phyloP scores from a whole-genome alignment of 1,140 invertebrate species.

The Papilio glaucus region DNA sequence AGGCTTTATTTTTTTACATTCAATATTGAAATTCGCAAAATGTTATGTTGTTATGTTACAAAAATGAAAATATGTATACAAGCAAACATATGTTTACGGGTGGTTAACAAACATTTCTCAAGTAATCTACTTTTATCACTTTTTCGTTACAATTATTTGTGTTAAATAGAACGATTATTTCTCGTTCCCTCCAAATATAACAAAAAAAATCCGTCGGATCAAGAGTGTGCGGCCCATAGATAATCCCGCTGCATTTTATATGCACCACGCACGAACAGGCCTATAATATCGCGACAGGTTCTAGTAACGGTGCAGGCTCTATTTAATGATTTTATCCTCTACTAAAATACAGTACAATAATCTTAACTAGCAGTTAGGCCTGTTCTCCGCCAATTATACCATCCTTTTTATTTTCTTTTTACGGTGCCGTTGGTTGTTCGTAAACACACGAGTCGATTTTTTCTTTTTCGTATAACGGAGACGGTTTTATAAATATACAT shows the following conservation, averaged over 20 bases:
- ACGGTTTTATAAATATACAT: constrained; percentile 42
- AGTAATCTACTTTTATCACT: too few species aligned
- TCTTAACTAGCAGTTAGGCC: constrained; percentile 47
- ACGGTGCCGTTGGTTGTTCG: constrained; percentile 52
- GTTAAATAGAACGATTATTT: too few species aligned
- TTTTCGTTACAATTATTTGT: too few species aligned
- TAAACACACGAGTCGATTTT: constrained; percentile 47
- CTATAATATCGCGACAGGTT: constrained; percentile 51
- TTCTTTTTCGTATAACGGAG: constrained; percentile 56
- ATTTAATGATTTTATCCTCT: constrained; percentile 55
- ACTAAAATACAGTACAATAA: constrained; percentile 51
- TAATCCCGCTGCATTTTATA: constrained; percentile 20
- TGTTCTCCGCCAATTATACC: constrained; percentile 57
- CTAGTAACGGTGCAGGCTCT: constrained; percentile 51
- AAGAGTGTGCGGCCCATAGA: constrained; percentile 31
- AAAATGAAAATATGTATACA: too few species aligned
- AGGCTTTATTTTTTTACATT: too few species aligned
- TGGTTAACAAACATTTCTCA: too few species aligned
- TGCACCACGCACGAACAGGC: constrained; percentile 17
- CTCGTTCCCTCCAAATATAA: too few species aligned
- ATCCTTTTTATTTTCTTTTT: constrained; percentile 53
- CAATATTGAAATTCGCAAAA: too few species aligned
- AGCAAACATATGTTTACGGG: too few species aligned
- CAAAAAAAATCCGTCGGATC: too few species aligned
- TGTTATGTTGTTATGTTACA: too few species aligned